A percentile compares a stretch with the other conserved stretches of the same genome.
These are phyloP conservation scores for Eulacestoma nigropectus DNA, from an alignment of 2,113 vertebrate species.

Conservation along the genomic window DNA sequence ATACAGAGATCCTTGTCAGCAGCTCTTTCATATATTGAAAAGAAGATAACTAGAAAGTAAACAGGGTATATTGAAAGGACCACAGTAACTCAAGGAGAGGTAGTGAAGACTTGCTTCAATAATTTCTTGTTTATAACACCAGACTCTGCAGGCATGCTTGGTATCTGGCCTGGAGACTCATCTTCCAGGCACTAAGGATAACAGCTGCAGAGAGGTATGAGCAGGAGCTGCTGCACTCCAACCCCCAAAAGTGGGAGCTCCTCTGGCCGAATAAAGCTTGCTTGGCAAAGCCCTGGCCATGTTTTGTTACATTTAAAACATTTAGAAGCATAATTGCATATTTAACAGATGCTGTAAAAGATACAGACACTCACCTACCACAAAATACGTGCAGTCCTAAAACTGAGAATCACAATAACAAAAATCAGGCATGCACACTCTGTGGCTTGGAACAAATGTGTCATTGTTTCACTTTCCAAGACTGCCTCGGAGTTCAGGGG, in stretches of 20 bases:
- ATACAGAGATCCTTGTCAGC: not conserved
- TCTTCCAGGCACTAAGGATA: not conserved
- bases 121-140: not conserved
- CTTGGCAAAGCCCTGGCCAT: not conserved
- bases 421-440: not conserved
- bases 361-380: not conserved
- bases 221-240: not conserved
- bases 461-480: constrained; percentile 3
- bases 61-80: not conserved
- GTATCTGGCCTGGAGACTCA: not conserved
- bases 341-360: not conserved
- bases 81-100: not conserved
- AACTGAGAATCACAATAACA: not conserved
- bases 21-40: not conserved
- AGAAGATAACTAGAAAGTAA: not conserved
- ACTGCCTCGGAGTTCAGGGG: not conserved
- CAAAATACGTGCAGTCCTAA: not conserved
- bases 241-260: not conserved
- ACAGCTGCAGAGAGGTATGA: not conserved
- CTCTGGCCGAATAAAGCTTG: not conserved
- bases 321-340: not conserved
- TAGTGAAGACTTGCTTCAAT: not conserved
- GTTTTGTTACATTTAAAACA: not conserved
- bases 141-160: not conserved
- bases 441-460: constrained; percentile 1